These are phyloP conservation scores for Stenodera caucasica DNA, from an alignment of 2,888 invertebrate species.

Conservation along the genomic window DNA sequence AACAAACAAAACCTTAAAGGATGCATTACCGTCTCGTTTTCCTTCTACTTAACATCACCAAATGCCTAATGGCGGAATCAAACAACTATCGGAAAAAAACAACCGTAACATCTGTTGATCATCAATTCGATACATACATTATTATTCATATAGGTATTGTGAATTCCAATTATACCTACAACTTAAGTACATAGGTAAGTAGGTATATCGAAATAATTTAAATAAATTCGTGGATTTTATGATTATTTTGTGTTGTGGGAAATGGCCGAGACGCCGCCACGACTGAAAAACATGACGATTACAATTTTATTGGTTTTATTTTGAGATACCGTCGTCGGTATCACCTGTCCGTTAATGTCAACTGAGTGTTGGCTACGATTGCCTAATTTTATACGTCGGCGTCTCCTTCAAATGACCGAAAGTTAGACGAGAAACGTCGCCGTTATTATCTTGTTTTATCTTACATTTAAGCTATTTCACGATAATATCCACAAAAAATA, in stretches of 20 bases:
- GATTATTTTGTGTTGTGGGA: background rate
- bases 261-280: background rate
- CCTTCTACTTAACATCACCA: background rate
- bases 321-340: slow-evolving; percentile 32
- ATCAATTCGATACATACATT: no score
- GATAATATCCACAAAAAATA: no score
- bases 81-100: slow-evolving; percentile 3
- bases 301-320: slow-evolving; percentile 36
- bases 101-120: background rate
- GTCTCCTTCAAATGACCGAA: slow-evolving; percentile 28
- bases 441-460: background rate
- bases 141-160: no score
- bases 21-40: slow-evolving; percentile 6
- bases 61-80: background rate
- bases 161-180: no score
- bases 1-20: background rate
- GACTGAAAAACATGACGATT: background rate
- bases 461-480: no score
- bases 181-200: no score
- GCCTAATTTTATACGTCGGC: slow-evolving; percentile 30
- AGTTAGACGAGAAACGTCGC: slow-evolving; percentile 7
- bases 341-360: slow-evolving; percentile 40
- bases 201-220: no score
- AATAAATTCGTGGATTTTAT: no score
- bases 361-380: slow-evolving; percentile 22